Conservation (phyloP, 2,113 vertebrate genomes). For the Hepsetus odoe region DNA sequence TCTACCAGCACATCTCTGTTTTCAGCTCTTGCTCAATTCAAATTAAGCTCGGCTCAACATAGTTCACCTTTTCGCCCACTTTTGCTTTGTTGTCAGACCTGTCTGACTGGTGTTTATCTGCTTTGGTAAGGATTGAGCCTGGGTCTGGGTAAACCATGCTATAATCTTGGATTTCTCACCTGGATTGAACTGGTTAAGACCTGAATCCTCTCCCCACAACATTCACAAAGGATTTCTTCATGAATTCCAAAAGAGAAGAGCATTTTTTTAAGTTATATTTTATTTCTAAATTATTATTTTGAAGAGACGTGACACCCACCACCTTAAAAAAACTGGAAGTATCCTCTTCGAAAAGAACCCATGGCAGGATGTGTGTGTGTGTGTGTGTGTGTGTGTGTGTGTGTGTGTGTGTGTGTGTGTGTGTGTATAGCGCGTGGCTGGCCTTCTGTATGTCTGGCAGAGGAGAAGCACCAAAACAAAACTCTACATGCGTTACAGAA, state of each 20-base stretch:
- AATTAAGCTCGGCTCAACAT: neutral
- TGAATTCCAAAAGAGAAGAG: slow-evolving; percentile 66
- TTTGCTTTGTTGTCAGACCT: slow-evolving; percentile 9
- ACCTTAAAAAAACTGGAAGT: slow-evolving; percentile 85
- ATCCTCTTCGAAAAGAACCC: slow-evolving; percentile 65
- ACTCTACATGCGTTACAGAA: slow-evolving; percentile 66
- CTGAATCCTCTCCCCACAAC: neutral
- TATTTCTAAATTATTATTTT: slow-evolving; percentile 91
- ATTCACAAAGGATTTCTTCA: slow-evolving; percentile 58
- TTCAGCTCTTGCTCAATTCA: neutral
- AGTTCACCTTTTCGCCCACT: slow-evolving; percentile 6
- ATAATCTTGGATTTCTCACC: neutral
- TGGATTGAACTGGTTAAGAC: neutral
- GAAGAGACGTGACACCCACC: slow-evolving; percentile 84
- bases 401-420: slow-evolving; percentile 69
- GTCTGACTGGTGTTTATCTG: neutral
- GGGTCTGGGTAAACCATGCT: neutral
- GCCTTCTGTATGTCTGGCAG: slow-evolving; percentile 15
- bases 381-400: slow-evolving; percentile 75
- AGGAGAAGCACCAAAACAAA: slow-evolving; percentile 59
- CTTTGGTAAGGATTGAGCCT: neutral
- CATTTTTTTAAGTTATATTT: slow-evolving; percentile 82
- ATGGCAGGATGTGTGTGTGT: slow-evolving; percentile 69
- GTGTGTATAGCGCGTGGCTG: slow-evolving; percentile 70
- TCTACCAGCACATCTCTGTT: neutral